phyloP scores from a whole-genome alignment of 2,113 vertebrate genomes.

The Poeciliopsis prolifica region DNA sequence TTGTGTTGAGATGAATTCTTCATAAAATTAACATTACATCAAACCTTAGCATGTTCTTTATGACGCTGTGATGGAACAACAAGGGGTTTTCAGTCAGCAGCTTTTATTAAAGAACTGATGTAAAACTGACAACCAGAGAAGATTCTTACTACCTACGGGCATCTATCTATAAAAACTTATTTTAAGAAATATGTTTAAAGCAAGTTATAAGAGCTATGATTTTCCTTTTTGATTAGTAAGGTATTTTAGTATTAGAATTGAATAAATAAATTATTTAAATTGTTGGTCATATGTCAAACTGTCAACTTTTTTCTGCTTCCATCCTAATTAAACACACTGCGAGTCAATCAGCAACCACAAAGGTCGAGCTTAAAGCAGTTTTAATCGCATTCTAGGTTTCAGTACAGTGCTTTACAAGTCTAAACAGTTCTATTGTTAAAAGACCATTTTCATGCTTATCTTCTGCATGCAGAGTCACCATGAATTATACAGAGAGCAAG shows the following conservation, averaged over 20 bases:
- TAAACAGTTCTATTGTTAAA: constrained; percentile 65
- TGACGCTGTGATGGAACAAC: neutral
- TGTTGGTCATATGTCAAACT: constrained; percentile 4
- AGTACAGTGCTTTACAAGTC: constrained; percentile 68
- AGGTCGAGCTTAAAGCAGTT: constrained; percentile 67
- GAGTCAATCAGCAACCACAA: constrained; percentile 50
- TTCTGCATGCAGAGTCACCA: constrained; percentile 53
- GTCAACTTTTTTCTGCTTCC: constrained; percentile 5
- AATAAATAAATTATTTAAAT: neutral
- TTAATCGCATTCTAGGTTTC: constrained; percentile 73
- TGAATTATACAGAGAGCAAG: constrained; percentile 55
- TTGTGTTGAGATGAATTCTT: neutral
- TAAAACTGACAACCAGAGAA: neutral
- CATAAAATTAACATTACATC: neutral
- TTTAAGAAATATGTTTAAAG: too few species aligned
- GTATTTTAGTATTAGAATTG: too few species aligned
- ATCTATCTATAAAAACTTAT: neutral
- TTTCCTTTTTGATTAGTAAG: neutral
- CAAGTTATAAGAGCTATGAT: neutral
- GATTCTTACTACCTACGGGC: neutral
- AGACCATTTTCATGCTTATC: constrained; percentile 66
- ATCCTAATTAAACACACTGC: constrained; percentile 26
- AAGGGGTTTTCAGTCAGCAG: neutral
- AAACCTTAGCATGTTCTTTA: neutral
- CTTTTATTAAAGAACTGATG: neutral